These are phyloP conservation scores for Centruroides sculpturatus DNA, from an alignment of 1,140 invertebrate genomes.

Conservation along the genomic window DNA sequence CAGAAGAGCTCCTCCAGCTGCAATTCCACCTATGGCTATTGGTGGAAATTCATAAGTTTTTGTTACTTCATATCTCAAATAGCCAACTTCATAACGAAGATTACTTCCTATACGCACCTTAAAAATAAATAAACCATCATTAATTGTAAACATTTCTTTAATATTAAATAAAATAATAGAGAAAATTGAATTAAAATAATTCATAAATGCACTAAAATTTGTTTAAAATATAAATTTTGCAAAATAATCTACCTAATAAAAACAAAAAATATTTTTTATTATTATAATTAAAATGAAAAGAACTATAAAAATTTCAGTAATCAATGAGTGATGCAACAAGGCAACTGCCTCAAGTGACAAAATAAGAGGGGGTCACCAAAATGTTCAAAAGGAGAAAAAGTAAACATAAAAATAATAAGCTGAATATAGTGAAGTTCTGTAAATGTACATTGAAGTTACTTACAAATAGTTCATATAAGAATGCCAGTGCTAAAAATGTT, in stretches of 20 bases:
- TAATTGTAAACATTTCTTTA: background rate
- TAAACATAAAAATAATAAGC: too few relatives aligned
- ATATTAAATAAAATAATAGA: background rate
- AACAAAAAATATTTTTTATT: background rate
- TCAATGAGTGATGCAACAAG: too few relatives aligned
- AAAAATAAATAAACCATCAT: background rate
- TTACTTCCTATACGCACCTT: conserved; percentile 54
- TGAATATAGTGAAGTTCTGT: too few relatives aligned
- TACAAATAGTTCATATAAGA: too few relatives aligned
- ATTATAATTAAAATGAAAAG: too few relatives aligned
- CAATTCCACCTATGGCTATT: conserved; percentile 70
- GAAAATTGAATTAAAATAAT: background rate
- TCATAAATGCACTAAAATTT: background rate
- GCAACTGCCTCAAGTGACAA: too few relatives aligned
- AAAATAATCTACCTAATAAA: too few relatives aligned
- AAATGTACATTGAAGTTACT: too few relatives aligned
- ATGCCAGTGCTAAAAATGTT: too few relatives aligned
- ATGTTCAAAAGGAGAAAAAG: too few relatives aligned
- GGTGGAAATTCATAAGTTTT: conserved; percentile 64
- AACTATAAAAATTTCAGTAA: too few relatives aligned
- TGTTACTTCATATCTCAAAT: conserved; percentile 73
- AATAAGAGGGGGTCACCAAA: too few relatives aligned
- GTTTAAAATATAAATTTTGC: background rate
- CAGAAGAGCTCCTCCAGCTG: conserved; percentile 63
- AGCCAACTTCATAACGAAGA: conserved; percentile 66